Evolutionary conservation across 2,113 vertebrate genomes (phyloP).

Genomic region (Malaclemys terrapin): DNA sequence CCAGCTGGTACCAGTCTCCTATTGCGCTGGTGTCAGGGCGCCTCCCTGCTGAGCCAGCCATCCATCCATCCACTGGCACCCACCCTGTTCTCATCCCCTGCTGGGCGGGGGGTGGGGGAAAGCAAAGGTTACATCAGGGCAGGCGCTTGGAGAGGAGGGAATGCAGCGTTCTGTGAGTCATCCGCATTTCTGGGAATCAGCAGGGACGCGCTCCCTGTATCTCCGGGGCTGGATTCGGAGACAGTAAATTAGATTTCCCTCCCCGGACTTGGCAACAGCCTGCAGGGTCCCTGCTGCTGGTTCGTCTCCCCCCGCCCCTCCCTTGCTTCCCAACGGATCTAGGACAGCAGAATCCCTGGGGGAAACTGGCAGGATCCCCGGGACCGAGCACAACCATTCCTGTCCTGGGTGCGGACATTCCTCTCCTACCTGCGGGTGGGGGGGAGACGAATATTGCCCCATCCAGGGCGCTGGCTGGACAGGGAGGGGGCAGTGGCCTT

Average conservation of each 20-base stretch:
- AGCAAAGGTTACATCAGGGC: constrained; percentile 52
- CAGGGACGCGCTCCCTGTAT: constrained; percentile 37
- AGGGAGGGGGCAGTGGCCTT: neutral
- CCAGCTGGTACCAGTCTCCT: neutral
- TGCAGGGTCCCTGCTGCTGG: too few species aligned
- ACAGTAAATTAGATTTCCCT: neutral
- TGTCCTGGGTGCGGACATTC: neutral
- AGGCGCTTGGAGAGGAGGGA: constrained; percentile 20
- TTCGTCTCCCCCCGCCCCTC: too few species aligned
- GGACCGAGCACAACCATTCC: neutral
- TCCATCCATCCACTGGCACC: neutral
- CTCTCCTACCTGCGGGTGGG: neutral
- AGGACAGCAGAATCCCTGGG: neutral
- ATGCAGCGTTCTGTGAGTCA: constrained; percentile 64
- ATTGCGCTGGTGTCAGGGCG: neutral
- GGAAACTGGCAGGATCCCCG: neutral
- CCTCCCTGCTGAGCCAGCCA: neutral
- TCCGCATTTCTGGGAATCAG: constrained; percentile 37
- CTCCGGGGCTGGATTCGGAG: neutral
- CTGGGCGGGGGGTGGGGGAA: neutral
- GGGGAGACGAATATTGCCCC: too few species aligned
- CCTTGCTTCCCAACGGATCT: neutral
- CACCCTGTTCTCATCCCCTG: neutral
- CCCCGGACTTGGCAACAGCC: neutral
- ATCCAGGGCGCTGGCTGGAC: neutral